Base-by-base conservation (phyloP, 2,113 vertebrate species). In the Paralichthys olivaceus region DNA sequence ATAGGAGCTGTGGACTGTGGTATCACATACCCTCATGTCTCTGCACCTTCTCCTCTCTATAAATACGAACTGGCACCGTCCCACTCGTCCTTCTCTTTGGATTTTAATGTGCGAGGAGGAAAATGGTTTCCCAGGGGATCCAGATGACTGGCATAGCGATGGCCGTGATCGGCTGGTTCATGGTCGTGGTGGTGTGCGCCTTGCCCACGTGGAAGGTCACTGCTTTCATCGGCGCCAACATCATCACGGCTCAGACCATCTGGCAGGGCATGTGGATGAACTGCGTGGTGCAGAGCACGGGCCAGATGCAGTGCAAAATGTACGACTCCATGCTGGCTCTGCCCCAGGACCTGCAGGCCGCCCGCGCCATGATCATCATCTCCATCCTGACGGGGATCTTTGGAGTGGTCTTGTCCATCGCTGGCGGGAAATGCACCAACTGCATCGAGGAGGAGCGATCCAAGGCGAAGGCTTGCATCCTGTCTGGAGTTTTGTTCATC, bases 391-490 rank as follows among this genome's bases (percentile, higher is more conserved):
- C 94, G 47, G 96, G 94, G 0, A 55, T 94, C 51, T 72, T 95
- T 0, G 97, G 95, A 11, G 72, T 96, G 8, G 1, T 96, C 15
- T 55, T 97, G 68, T 93, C 97, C 17, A 90, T 99, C 0, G 94
- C 95, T 14, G 98, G 97, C 0, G 97, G 96, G 15, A 96, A 98
- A 89, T 99, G 98, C 89, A 99, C 97, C 19, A 96, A 95, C 91
- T 99, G 96, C 70, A 93, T 99, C 13, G 91, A 96, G 68, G 95
- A 97, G 0, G 94, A 96, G 45, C 83, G 79, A 3, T 64, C 95
- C 77, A 99, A 99, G 72, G 91, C 97, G 0, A 87, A 72, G 76
- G 81, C 89, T 0, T 91, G 90, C 79, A 92, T 95, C 59, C 22
- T 81, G 34, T 75, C 92, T 0, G 94, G 94, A 9, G 25, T 90